phyloP scores from a whole-genome alignment of 2,888 invertebrate species.

The Rhingia rostrata region DNA sequence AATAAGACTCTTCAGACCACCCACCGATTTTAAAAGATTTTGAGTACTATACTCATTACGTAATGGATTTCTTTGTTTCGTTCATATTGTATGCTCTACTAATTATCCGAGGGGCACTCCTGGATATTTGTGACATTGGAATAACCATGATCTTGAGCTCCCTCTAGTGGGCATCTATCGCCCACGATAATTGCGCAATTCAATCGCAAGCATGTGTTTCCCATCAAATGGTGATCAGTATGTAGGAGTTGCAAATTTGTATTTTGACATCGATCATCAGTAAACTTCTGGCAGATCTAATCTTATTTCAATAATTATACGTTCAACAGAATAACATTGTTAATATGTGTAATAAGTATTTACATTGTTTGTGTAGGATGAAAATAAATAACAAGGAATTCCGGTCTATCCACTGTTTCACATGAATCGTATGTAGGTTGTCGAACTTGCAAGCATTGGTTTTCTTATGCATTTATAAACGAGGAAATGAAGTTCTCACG shows the following conservation, averaged over 20 bases:
- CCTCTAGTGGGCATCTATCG: neutral
- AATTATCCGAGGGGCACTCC: constrained; percentile 22
- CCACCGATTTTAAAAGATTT: neutral
- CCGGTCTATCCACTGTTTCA: neutral
- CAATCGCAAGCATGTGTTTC: neutral
- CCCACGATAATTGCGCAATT: neutral
- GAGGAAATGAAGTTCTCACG: too few relatives aligned
- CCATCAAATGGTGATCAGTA: neutral
- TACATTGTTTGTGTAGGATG: neutral
- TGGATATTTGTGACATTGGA: neutral
- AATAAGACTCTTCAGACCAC: neutral
- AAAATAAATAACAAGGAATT: neutral
- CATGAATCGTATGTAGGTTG: neutral
- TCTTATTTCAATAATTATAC: too few relatives aligned
- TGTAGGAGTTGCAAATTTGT: constrained; percentile 11
- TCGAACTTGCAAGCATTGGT: neutral
- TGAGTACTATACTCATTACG: neutral
- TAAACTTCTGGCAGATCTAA: neutral
- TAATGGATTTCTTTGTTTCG: constrained; percentile 6
- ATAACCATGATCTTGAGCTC: constrained; percentile 30
- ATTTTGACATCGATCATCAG: neutral
- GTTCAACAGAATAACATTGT: too few relatives aligned
- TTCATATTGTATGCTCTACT: neutral
- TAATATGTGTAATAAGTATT: too few relatives aligned
- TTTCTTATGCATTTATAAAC: too few relatives aligned